Base-by-base conservation (phyloP, 92 coral and sea anemone species). In the Porites divaricata region DNA sequence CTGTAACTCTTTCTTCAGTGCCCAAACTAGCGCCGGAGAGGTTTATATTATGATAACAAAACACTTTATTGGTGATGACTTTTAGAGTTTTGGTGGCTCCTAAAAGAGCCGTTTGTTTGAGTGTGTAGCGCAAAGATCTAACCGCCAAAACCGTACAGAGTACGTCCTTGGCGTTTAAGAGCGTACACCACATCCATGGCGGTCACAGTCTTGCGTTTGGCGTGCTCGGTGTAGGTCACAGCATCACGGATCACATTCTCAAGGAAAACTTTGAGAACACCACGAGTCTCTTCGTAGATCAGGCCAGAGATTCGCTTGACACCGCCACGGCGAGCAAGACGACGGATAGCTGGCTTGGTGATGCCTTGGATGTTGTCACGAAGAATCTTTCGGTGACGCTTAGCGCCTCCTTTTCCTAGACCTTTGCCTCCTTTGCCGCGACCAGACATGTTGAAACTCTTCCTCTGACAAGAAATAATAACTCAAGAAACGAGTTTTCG, bases 391-490 rank as follows among this genome's bases (percentile, higher is more conserved):
- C 96, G 92, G 83, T 93, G 96, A 94, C 98, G 98, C 94, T 94
- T 94, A 89, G 98, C 98, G 91, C 98, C 98, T 92, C 98, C 98
- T 85, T 94, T 94, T 85, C 98, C 98, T 59, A 94, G 95, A 87
- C 98, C 98, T 92, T 94, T 94, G 79, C 98, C 98, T 89, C 98
- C 98, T 94, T 94, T 94, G 35, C 95, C 95, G 67, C 95, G 92
- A 63, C 95, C 95, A 70, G 95, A 85, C 95, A 92, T 92, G n/a
- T 8, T 67, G 54, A 28, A 9, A 35, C 45, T 35, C 6, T 35
- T 35, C 4, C 45, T 35, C 45, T 5, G 45, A 5, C 7, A 4
- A 35, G 45, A 35, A 35, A 35, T 35, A 35, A 35, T 35, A 35
- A 35, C 7, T 35, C 45, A 35, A 4, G 0, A 2, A 1, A 22